These are phyloP conservation scores for Melanocharis versteri DNA, from an alignment of 2,113 vertebrate species.

Conservation along the genomic window DNA sequence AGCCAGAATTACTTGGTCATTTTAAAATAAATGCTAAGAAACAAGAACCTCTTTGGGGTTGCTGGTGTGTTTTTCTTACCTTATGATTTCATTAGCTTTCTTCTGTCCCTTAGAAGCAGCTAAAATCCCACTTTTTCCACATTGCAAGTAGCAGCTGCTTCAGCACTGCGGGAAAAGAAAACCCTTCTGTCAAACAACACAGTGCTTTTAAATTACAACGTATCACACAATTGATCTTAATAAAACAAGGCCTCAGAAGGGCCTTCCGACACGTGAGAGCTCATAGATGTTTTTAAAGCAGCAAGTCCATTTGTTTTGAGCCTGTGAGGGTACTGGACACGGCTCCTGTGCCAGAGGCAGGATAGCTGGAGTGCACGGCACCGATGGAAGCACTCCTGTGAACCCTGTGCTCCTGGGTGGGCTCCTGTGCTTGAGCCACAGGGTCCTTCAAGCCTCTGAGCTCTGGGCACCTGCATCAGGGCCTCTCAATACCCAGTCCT, in stretches of 20 bases:
- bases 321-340: background rate
- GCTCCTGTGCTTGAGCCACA: background rate
- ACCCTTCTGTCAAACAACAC: background rate
- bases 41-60: background rate
- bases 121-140: background rate
- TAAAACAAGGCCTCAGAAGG: background rate
- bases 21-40: background rate
- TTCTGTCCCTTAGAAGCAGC: background rate
- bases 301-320: background rate
- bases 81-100: background rate
- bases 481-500: background rate
- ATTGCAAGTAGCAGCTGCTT: background rate
- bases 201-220: background rate
- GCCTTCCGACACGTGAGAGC: background rate
- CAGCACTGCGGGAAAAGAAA: background rate
- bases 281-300: background rate
- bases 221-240: background rate
- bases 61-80: background rate
- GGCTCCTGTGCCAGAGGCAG: background rate
- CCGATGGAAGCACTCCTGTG: background rate
- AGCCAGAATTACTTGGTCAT: background rate
- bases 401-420: background rate
- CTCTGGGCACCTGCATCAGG: background rate
- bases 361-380: accelerated
- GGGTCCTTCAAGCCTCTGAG: background rate